Evolutionary conservation across 2,888 invertebrate genomes (phyloP).

Genomic region (Callimorpha dominula): DNA sequence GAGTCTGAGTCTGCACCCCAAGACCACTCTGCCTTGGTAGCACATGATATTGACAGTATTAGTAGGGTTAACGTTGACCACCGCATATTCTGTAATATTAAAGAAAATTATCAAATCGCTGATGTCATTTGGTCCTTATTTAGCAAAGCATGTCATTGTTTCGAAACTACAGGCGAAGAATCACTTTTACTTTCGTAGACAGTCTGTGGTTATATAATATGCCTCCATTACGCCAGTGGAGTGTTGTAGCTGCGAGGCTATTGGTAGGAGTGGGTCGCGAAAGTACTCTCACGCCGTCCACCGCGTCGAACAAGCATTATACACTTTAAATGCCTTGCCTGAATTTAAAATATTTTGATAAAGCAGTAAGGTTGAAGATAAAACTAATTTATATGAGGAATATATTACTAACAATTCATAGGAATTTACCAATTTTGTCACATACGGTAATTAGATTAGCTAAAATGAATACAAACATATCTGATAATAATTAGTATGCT

Average conservation of each 20-base stretch:
- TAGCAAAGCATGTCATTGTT: slow-evolving; percentile 73
- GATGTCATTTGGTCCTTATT: slow-evolving; percentile 70
- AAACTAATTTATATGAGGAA: background rate
- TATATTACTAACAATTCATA: background rate
- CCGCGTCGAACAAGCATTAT: slow-evolving; percentile 40
- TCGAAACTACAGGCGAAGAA: slow-evolving; percentile 80
- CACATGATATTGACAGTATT: slow-evolving; percentile 74
- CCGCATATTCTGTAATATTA: slow-evolving; percentile 79
- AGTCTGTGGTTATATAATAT: slow-evolving; percentile 74
- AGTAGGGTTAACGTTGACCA: slow-evolving; percentile 73
- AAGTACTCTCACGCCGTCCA: slow-evolving; percentile 73
- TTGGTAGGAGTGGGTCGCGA: slow-evolving; percentile 69
- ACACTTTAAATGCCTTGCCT: slow-evolving; percentile 18
- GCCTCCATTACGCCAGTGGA: slow-evolving; percentile 74
- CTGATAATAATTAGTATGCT: too few species aligned
- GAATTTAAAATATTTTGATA: slow-evolving; percentile 5
- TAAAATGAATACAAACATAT: too few species aligned
- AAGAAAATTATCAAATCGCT: slow-evolving; percentile 39
- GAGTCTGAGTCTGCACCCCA: slow-evolving; percentile 73
- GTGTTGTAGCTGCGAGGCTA: slow-evolving; percentile 63
- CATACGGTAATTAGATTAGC: background rate
- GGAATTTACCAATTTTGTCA: background rate
- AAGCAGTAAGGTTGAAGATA: background rate
- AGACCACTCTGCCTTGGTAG: slow-evolving; percentile 78
- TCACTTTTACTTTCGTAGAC: slow-evolving; percentile 85